These are phyloP conservation scores for Amblyopsis hoosieri DNA, from an alignment of 2,797 vertebrate species.

Conservation along the genomic window DNA sequence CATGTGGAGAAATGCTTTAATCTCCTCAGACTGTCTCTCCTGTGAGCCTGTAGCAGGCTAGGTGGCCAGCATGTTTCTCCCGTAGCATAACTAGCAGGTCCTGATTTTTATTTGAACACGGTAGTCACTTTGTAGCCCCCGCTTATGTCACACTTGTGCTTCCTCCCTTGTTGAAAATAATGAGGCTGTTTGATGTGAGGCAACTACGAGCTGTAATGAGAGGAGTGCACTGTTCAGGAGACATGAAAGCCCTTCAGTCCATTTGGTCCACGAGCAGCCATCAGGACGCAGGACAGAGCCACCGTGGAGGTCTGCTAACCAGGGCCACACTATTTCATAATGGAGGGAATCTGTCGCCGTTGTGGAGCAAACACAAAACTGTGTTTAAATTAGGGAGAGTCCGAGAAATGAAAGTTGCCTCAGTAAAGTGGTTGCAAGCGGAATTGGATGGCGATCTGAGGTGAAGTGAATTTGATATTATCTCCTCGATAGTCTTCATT, in stretches of 20 bases:
- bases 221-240: slow-evolving; percentile 70
- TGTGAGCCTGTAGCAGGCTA: neutral
- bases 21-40: slow-evolving; percentile 22
- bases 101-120: slow-evolving; percentile 66
- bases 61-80: slow-evolving; percentile 38
- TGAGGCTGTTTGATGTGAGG: slow-evolving; percentile 73
- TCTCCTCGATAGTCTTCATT: slow-evolving; percentile 40
- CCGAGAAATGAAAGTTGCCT: slow-evolving; percentile 12
- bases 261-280: slow-evolving; percentile 69
- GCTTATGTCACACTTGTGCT: slow-evolving; percentile 50
- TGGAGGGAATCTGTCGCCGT: slow-evolving; percentile 57
- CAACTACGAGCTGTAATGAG: slow-evolving; percentile 66
- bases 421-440: slow-evolving; percentile 21
- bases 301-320: slow-evolving; percentile 58
- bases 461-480: too few relatives aligned
- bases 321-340: slow-evolving; percentile 63
- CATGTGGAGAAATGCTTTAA: slow-evolving; percentile 43
- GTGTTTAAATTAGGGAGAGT: slow-evolving; percentile 53
- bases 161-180: slow-evolving; percentile 72
- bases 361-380: slow-evolving; percentile 52
- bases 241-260: slow-evolving; percentile 76
- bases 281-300: slow-evolving; percentile 56
- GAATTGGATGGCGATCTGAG: slow-evolving; percentile 29
- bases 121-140: slow-evolving; percentile 64
- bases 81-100: slow-evolving; percentile 49